phyloP scores from a whole-genome alignment of 2,113 vertebrate species.

The Pygoscelis adeliae region DNA sequence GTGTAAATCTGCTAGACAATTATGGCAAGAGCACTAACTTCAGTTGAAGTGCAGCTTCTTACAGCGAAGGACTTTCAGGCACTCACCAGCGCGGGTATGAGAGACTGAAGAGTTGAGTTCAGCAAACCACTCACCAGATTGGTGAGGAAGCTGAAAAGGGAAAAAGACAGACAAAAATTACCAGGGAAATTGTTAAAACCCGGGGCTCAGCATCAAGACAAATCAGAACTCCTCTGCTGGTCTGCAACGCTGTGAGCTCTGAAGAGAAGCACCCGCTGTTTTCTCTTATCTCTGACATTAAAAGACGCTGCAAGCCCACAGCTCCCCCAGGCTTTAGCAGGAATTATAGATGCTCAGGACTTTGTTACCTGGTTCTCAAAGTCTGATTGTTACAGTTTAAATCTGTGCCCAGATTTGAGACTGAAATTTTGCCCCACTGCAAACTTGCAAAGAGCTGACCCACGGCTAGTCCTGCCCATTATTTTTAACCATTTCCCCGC shows the following conservation, averaged over 20 bases:
- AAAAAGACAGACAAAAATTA: background rate
- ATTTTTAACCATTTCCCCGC: rapidly evolving
- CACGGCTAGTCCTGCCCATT: rapidly evolving
- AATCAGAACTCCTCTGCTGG: background rate
- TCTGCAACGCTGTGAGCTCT: rapidly evolving
- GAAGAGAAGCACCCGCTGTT: rapidly evolving
- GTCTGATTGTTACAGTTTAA: background rate
- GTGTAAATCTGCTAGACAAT: background rate
- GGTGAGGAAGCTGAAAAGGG: conserved; percentile 10
- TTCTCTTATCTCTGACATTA: background rate
- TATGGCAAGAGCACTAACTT: background rate
- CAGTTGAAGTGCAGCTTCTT: background rate
- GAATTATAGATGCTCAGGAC: background rate
- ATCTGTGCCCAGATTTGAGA: background rate
- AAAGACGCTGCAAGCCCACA: background rate
- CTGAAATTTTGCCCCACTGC: background rate
- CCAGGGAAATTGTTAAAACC: background rate
- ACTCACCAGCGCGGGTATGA: conserved; percentile 42
- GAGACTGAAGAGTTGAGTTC: background rate
- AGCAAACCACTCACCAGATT: background rate
- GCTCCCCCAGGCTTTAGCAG: conserved; percentile 1
- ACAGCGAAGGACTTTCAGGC: background rate
- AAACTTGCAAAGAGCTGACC: background rate
- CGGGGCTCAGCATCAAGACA: background rate
- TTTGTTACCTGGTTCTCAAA: background rate